phyloP scores from a whole-genome alignment of 2,113 vertebrate species.

The Chaenogobius annularis region DNA sequence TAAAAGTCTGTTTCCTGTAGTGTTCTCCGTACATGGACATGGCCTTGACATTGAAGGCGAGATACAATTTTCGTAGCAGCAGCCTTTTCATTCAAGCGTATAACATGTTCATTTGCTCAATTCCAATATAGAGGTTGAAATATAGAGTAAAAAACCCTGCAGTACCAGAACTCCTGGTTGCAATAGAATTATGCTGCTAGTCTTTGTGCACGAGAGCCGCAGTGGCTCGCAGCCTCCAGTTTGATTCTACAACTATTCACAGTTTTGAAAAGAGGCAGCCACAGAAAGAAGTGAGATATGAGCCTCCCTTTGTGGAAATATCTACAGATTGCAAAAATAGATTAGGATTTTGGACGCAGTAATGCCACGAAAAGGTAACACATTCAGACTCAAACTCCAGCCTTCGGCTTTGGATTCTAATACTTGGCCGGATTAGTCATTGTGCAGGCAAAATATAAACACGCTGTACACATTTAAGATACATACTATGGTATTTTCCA shows the following conservation, averaged over 20 bases:
- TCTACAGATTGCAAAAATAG: constrained; percentile 18
- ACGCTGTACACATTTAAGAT: constrained; percentile 41
- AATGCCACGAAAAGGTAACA: constrained; percentile 39
- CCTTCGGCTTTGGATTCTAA: constrained; percentile 58
- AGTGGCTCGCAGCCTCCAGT: constrained; percentile 12
- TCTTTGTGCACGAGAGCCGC: constrained; percentile 34
- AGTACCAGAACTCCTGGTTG: constrained; percentile 31
- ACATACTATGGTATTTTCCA: neutral
- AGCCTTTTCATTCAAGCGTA: constrained; percentile 9
- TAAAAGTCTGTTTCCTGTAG: neutral
- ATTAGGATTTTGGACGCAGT: constrained; percentile 22
- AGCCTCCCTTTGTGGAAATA: constrained; percentile 6
- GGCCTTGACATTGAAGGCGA: constrained; percentile 38
- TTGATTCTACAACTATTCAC: constrained; percentile 55
- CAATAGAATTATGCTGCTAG: neutral
- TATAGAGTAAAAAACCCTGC: constrained; percentile 50
- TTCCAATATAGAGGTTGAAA: constrained; percentile 24
- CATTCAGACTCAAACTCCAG: constrained; percentile 24
- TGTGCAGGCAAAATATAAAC: constrained; percentile 72
- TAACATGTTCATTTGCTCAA: constrained; percentile 6
- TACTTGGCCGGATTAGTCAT: constrained; percentile 69
- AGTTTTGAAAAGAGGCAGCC: constrained; percentile 59
- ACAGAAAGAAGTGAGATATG: constrained; percentile 29
- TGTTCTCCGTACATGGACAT: constrained; percentile 16
- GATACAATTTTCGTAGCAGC: constrained; percentile 31